Evolutionary conservation across 2,797 vertebrate species (phyloP).

Genomic region (Echeneis naucrates): DNA sequence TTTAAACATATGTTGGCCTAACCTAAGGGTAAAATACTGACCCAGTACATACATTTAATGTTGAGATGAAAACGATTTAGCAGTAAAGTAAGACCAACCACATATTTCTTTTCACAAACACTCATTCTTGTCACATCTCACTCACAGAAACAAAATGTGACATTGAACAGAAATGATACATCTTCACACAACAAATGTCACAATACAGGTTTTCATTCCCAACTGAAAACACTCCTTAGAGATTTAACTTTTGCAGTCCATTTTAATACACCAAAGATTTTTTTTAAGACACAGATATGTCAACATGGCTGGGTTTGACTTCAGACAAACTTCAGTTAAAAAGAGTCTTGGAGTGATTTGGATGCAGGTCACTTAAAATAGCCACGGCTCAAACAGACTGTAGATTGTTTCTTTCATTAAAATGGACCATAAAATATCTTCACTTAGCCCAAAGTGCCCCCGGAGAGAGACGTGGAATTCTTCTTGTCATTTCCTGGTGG

Average conservation of each 20-base stretch:
- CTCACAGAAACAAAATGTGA: constrained; percentile 20
- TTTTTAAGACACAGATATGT: constrained; percentile 52
- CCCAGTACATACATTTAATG: constrained; percentile 8
- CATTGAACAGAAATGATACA: constrained; percentile 35
- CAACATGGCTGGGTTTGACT: constrained; percentile 23
- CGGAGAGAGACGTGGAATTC: constrained; percentile 40
- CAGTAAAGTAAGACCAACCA: constrained; percentile 32
- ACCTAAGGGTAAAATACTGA: constrained; percentile 60
- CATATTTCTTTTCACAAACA: constrained; percentile 40
- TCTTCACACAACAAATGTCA: constrained; percentile 47
- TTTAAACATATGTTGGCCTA: constrained; percentile 13
- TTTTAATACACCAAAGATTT: constrained; percentile 19
- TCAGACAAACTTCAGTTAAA: constrained; percentile 29
- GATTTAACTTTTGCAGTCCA: constrained; percentile 38
- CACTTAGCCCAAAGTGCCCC: constrained; percentile 47
- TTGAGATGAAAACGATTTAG: constrained; percentile 34
- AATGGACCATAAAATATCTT: constrained; percentile 43
- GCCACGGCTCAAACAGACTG: constrained; percentile 36
- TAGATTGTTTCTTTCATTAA: constrained; percentile 58
- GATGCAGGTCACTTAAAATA: constrained; percentile 46
- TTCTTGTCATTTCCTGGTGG: constrained; percentile 41
- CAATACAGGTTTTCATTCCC: constrained; percentile 50
- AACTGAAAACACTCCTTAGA: constrained; percentile 43
- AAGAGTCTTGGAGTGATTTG: constrained; percentile 21
- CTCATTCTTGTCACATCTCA: constrained; percentile 18